Evolutionary conservation across 2,888 invertebrate genomes (phyloP).

Genomic region (Aphidoletes aphidimyza): DNA sequence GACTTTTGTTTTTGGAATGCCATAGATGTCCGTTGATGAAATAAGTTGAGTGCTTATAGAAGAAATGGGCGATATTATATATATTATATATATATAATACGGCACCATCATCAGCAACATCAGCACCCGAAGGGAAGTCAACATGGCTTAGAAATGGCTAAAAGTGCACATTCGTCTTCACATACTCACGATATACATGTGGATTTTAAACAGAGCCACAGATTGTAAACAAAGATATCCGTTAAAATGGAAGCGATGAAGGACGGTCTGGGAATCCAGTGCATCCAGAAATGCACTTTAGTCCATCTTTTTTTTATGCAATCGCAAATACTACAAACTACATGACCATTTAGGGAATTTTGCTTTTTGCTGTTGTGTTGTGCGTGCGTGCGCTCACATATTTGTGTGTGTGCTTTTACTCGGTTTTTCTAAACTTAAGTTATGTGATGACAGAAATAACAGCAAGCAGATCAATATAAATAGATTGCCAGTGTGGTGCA

Average conservation of each 20-base stretch:
- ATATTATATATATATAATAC: no score
- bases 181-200: background rate
- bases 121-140: no score
- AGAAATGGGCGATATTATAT: background rate
- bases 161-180: conserved; percentile 7
- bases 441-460: conserved; percentile 44
- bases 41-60: background rate
- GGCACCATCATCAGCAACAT: no score
- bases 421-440: background rate
- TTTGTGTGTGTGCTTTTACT: background rate
- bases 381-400: background rate
- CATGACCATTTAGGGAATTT: conserved; percentile 49
- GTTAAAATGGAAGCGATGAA: conserved; percentile 48
- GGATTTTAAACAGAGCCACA: conserved; percentile 43
- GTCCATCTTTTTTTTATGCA: background rate
- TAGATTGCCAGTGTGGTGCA: conserved; percentile 21
- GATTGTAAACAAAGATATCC: conserved; percentile 45
- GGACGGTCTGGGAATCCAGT: background rate
- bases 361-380: background rate
- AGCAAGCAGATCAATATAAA: conserved; percentile 47
- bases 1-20: background rate
- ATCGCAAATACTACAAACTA: conserved; percentile 36
- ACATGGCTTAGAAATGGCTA: no score
- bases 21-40: conserved; percentile 3
- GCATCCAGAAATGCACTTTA: background rate